phyloP scores from a whole-genome alignment of 1,140 invertebrate species.

The Drusus annulatus region DNA sequence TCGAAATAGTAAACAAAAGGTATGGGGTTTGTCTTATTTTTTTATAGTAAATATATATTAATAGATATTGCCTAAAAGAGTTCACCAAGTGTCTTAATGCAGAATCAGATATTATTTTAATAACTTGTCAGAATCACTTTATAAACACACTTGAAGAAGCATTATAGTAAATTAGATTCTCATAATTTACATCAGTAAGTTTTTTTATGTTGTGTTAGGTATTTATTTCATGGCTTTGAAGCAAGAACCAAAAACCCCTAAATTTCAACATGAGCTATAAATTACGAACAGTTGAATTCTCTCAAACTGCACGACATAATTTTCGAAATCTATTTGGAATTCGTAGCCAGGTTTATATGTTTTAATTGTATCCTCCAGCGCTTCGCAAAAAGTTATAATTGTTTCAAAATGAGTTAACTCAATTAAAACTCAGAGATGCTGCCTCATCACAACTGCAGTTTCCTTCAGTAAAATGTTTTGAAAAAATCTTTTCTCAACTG shows the following conservation, averaged over 20 bases:
- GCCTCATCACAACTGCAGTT: constrained; percentile 37
- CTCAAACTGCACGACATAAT: not conserved
- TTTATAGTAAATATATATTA: too few species aligned
- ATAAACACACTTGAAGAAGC: too few species aligned
- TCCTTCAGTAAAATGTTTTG: constrained; percentile 9
- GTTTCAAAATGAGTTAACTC: constrained; percentile 53
- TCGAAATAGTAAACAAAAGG: too few species aligned
- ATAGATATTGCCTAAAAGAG: too few species aligned
- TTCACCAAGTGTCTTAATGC: too few species aligned
- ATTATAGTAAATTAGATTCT: too few species aligned
- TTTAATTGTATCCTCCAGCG: constrained; percentile 31
- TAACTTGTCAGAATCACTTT: too few species aligned
- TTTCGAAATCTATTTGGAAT: constrained; percentile 14
- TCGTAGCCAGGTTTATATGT: not conserved
- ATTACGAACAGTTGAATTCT: not conserved
- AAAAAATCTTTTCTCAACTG: constrained; percentile 2
- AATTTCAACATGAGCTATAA: constrained; percentile 4
- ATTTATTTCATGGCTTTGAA: too few species aligned
- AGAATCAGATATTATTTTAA: too few species aligned
- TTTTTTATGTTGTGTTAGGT: too few species aligned
- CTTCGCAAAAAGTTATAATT: constrained; percentile 52
- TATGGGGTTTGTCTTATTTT: too few species aligned
- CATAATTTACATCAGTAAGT: too few species aligned
- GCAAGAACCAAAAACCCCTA: not conserved
- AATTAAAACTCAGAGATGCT: constrained; percentile 54